Conservation (phyloP, 2,797 vertebrate species). For the Pogonophryne albipinna region DNA sequence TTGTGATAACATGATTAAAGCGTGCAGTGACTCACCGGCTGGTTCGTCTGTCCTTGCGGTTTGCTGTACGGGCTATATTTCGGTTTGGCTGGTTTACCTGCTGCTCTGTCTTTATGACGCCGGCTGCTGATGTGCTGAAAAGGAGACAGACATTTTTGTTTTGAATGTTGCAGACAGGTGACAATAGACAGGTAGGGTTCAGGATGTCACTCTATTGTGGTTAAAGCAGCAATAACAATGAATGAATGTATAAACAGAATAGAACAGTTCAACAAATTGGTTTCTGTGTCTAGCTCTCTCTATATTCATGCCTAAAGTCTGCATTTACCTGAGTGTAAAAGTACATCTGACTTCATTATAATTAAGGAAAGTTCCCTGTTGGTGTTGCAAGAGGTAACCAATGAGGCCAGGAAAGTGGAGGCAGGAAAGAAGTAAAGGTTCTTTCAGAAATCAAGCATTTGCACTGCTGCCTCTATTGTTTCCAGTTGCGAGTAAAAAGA, state of each 20-base stretch:
- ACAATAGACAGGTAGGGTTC: neutral
- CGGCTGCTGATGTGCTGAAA: slow-evolving; percentile 98
- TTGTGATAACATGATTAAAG: slow-evolving; percentile 15
- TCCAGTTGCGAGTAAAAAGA: neutral
- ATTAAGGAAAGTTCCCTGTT: too few species aligned
- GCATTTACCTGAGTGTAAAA: neutral
- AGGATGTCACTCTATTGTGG: too few species aligned
- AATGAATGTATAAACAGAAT: neutral
- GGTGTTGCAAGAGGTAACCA: neutral
- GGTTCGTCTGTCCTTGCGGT: slow-evolving; percentile 89
- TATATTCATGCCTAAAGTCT: neutral
- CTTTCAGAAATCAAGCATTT: neutral
- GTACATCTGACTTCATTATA: neutral
- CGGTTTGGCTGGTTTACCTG: slow-evolving; percentile 97
- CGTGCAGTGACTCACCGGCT: slow-evolving; percentile 87
- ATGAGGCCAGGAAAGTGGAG: slow-evolving; percentile 7
- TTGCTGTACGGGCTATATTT: slow-evolving; percentile 99
- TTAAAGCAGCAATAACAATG: neutral
- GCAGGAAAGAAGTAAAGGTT: neutral
- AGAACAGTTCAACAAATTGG: too few species aligned
- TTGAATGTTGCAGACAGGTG: slow-evolving; percentile 4
- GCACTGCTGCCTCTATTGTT: too few species aligned
- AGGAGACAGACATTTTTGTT: slow-evolving; percentile 3
- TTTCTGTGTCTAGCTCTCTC: neutral
- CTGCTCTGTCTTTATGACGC: slow-evolving; percentile 98